phyloP scores from a whole-genome alignment of 2,113 vertebrate species.

The Myanophis thanlyinensis region DNA sequence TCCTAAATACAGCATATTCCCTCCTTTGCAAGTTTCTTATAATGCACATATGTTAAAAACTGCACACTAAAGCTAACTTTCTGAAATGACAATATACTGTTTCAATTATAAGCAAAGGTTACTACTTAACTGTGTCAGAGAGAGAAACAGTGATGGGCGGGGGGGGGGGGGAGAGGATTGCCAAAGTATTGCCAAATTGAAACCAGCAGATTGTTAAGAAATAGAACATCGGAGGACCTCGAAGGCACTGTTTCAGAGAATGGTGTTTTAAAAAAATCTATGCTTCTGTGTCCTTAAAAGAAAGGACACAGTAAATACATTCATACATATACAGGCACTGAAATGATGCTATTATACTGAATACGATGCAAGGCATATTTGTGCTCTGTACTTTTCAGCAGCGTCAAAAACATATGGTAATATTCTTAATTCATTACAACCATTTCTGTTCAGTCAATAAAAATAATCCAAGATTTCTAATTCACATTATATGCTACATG shows the following conservation, averaged over 20 bases:
- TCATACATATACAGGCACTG: accelerated
- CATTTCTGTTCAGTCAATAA: neutral
- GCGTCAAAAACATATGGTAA: neutral
- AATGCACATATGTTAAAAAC: neutral
- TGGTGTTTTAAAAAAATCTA: neutral
- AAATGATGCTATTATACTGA: neutral
- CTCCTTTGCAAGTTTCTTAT: neutral
- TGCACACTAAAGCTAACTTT: conserved; percentile 26
- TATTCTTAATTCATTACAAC: neutral
- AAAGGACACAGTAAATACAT: neutral
- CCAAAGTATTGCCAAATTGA: conserved; percentile 40
- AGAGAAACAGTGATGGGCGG: accelerated
- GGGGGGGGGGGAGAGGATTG: neutral
- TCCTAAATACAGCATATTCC: neutral
- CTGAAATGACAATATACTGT: conserved; percentile 1
- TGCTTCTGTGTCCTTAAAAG: neutral
- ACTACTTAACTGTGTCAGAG: neutral
- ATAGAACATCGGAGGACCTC: neutral
- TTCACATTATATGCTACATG: neutral
- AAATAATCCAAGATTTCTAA: neutral
- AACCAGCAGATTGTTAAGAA: neutral
- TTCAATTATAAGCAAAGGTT: conserved; percentile 30
- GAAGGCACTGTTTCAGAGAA: neutral
- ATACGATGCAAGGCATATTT: neutral
- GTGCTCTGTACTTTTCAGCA: conserved; percentile 7